Conservation (phyloP, 2,888 invertebrate genomes). For the Venusia cambrica region DNA sequence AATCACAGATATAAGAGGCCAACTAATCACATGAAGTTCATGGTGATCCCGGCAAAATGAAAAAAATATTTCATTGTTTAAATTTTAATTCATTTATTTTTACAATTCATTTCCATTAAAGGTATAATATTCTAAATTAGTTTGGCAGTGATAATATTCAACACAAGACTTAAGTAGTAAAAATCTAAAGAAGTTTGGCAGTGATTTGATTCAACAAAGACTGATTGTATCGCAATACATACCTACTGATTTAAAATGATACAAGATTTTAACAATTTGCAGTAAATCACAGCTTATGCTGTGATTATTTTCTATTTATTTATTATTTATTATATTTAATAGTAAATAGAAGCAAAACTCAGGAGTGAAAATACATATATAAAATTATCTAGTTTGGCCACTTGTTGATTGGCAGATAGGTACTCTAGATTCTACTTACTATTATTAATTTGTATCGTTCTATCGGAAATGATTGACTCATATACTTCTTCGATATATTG, state of each 20-base stretch:
- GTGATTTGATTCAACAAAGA: background rate
- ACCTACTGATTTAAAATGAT: no score
- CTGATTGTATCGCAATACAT: background rate
- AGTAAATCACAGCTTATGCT: no score
- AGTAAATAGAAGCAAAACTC: background rate
- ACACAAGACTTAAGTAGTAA: slow-evolving; percentile 28
- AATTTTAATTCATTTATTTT: slow-evolving; percentile 18
- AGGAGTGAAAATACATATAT: background rate
- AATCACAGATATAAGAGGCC: no score
- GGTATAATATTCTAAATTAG: slow-evolving; percentile 4
- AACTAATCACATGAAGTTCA: background rate
- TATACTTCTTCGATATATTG: slow-evolving; percentile 23
- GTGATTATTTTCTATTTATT: no score
- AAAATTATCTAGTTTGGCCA: slow-evolving; percentile 20
- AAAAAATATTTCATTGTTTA: slow-evolving; percentile 2
- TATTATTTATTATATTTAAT: no score
- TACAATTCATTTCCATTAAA: slow-evolving; percentile 13
- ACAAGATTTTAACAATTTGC: no score
- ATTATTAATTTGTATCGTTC: slow-evolving; percentile 10
- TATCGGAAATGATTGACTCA: slow-evolving; percentile 10
- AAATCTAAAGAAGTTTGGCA: slow-evolving; percentile 2
- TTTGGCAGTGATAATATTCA: slow-evolving; percentile 43
- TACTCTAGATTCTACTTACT: background rate
- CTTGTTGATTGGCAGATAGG: background rate
- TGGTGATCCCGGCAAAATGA: background rate